Base-by-base conservation (phyloP, 2,888 invertebrate genomes). In the Drosophila putrida region DNA sequence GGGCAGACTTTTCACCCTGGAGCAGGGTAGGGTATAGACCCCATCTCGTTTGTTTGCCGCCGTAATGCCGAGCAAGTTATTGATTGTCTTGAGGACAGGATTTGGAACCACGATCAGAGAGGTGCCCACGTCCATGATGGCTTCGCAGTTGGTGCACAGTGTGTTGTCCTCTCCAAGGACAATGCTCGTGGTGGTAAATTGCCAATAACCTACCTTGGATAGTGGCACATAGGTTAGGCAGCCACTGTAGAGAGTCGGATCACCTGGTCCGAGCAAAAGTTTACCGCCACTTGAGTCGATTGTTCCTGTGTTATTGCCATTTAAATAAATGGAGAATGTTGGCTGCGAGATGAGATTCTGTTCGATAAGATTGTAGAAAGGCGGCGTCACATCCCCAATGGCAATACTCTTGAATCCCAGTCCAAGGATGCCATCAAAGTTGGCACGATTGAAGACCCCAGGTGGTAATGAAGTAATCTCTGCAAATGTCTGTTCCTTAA, bases 351-450 rank as follows among this genome's bases (percentile, higher is more conserved):
- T 94, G 13, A 96, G 93, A 0, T 94, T 93, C 93, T 99, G 98
- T 20, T 94, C 93, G 59, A 97, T 93, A 96, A 99, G 97, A 91
- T 96, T 97, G 93, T 98, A 95, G 93, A 99, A 97, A 60, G 98
- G 96, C 0, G 98, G 98, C 31, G 94, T 93, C 57, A 99, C 97
- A 72, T 95, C 95, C 93, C 97, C 97, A 64, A 98, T 97, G 0
- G 98, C 94, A 90, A 99, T 98, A 35, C 94, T 94, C 80, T 94
- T 93, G 92, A 97, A 98, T 4, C 95, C 98, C 95, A 99, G 95
- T 65, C 98, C 99, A 65, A 99, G 94, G 90, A 99, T 98, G 73
- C 99, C 98, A 93, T 99, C 99, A 93, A 99, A 99, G 93, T 98
- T 98, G 75, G 98, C 98, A 57, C 97, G 97, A 38, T 98, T 96